Conservation (phyloP, 2,113 vertebrate genomes). For the Otis tarda region DNA sequence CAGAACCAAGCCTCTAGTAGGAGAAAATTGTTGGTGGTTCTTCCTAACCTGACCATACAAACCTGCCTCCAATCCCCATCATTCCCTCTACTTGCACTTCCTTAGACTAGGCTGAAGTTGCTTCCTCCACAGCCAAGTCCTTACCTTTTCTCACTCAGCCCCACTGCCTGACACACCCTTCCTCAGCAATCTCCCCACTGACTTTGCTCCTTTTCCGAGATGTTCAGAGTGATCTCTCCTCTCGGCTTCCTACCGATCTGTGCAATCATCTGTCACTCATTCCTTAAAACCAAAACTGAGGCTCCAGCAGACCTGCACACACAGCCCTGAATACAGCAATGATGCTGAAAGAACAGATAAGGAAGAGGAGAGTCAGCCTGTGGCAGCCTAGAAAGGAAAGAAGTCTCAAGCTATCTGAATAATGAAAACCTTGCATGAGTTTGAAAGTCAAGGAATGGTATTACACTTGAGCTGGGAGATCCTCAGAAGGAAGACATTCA, state of each 20-base stretch:
- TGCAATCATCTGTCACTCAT: neutral
- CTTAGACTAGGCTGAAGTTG: neutral
- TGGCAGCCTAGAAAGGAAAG: neutral
- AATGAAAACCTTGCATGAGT: neutral
- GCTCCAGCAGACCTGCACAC: neutral
- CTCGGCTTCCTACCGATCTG: neutral
- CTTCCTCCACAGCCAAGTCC: neutral
- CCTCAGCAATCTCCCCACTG: neutral
- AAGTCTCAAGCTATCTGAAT: neutral
- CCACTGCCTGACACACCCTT: fast-evolving
- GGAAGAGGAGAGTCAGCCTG: neutral
- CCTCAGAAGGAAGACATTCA: neutral
- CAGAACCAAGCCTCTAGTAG: neutral
- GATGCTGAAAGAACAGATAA: neutral
- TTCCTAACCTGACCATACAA: neutral
- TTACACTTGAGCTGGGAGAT: neutral
- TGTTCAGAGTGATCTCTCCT: neutral
- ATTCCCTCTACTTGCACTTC: neutral
- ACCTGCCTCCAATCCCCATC: neutral
- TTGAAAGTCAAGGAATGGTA: neutral
- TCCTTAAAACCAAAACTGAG: neutral
- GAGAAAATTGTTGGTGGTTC: neutral
- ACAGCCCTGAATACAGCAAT: neutral
- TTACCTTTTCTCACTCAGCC: neutral
- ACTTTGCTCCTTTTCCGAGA: neutral